These are phyloP conservation scores for Gadopsis marmoratus DNA, from an alignment of 2,797 vertebrate genomes.

Conservation along the genomic window DNA sequence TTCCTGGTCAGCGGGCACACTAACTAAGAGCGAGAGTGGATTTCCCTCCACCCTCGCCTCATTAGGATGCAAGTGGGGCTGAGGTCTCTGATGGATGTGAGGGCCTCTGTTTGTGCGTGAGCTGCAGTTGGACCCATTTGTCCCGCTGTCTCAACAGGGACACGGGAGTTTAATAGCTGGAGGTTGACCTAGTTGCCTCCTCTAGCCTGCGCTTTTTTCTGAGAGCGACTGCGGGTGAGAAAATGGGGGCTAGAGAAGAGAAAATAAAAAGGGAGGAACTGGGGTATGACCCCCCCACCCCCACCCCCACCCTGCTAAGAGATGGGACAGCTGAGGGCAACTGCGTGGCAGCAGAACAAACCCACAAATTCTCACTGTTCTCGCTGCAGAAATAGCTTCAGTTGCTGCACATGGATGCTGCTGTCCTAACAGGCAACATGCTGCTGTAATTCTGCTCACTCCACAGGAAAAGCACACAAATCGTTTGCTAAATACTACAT, in stretches of 20 bases:
- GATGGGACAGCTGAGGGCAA: slow-evolving; percentile 76
- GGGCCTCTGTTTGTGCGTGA: slow-evolving; percentile 67
- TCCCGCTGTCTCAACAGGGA: slow-evolving; percentile 65
- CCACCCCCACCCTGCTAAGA: slow-evolving; percentile 53
- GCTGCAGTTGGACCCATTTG: slow-evolving; percentile 62
- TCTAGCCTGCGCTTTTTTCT: slow-evolving; percentile 55
- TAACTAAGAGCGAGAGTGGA: slow-evolving; percentile 29
- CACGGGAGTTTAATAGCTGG: slow-evolving; percentile 57
- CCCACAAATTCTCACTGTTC: slow-evolving; percentile 65
- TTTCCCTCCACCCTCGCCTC: slow-evolving; percentile 48
- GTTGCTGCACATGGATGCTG: slow-evolving; percentile 52
- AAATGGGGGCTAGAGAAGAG: slow-evolving; percentile 25
- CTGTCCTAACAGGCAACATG: slow-evolving; percentile 28
- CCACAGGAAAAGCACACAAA: neutral
- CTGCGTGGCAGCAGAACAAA: slow-evolving; percentile 55
- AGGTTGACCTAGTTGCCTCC: slow-evolving; percentile 74
- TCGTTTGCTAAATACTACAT: neutral
- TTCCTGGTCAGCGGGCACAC: slow-evolving; percentile 61
- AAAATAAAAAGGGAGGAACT: slow-evolving; percentile 27
- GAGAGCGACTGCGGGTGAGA: slow-evolving; percentile 50
- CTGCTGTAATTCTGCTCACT: slow-evolving; percentile 25
- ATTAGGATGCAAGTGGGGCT: slow-evolving; percentile 72
- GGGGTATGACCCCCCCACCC: slow-evolving; percentile 35
- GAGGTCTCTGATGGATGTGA: slow-evolving; percentile 59
- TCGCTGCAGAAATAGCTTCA: slow-evolving; percentile 70